These are phyloP conservation scores for Fragum fragum DNA, from an alignment of 2,888 invertebrate genomes.

Conservation along the genomic window DNA sequence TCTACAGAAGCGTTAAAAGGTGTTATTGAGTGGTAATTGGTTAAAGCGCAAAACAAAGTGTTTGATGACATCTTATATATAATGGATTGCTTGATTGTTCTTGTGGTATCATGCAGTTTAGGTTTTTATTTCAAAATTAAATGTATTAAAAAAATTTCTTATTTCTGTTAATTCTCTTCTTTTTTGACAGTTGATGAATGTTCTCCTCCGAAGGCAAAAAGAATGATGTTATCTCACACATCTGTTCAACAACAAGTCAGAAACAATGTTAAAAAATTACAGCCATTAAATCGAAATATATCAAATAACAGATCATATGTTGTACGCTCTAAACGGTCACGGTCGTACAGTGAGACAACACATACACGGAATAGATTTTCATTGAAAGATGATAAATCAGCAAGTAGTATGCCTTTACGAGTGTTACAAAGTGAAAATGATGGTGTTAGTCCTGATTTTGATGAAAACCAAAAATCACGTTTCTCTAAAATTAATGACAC, in stretches of 20 bases:
- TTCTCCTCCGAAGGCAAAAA: conserved; percentile 58
- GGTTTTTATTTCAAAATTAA: too few relatives aligned
- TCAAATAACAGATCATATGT: not conserved
- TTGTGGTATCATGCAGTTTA: too few relatives aligned
- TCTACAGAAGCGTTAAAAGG: too few relatives aligned
- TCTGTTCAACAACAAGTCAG: conserved; percentile 21
- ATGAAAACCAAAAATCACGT: conserved; percentile 36
- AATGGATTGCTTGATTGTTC: too few relatives aligned
- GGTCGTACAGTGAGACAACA: conserved; percentile 1
- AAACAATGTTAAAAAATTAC: conserved; percentile 17
- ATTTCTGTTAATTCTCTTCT: not conserved
- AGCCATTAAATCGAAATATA: not conserved
- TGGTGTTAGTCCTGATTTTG: conserved; percentile 32
- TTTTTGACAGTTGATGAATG: conserved; percentile 54
- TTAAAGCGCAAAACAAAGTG: too few relatives aligned
- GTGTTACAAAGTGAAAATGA: conserved; percentile 24
- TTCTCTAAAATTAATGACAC: conserved; percentile 65
- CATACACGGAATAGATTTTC: not conserved
- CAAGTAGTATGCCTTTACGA: not conserved
- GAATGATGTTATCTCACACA: conserved; percentile 37
- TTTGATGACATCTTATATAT: too few relatives aligned
- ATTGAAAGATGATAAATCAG: not conserved
- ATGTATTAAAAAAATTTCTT: too few relatives aligned
- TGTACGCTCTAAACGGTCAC: not conserved
- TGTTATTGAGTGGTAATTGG: too few relatives aligned